phyloP scores from a whole-genome alignment of 2,888 invertebrate genomes.

The Toxonevra muliebris region DNA sequence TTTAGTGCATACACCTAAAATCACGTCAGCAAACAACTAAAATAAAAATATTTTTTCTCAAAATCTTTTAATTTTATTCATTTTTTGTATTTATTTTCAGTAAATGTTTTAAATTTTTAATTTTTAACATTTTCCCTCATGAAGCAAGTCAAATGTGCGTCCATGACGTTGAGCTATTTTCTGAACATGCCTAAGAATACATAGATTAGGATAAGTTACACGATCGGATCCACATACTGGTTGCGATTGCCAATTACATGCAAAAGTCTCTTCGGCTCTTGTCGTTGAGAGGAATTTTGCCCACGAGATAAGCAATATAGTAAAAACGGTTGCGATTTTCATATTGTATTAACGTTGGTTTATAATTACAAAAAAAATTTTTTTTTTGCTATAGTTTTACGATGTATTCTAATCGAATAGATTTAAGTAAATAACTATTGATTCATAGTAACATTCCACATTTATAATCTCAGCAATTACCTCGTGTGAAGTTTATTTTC shows the following conservation, averaged over 20 bases:
- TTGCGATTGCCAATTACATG: constrained; percentile 54
- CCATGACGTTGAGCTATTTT: constrained; percentile 46
- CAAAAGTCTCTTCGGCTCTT: constrained; percentile 40
- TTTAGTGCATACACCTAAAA: too few relatives aligned
- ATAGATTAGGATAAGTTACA: constrained; percentile 53
- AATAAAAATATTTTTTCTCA: too few relatives aligned
- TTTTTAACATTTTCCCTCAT: constrained; percentile 48
- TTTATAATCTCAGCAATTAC: too few relatives aligned
- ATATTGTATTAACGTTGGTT: constrained; percentile 30
- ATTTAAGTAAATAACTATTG: too few relatives aligned
- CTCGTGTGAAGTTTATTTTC: too few relatives aligned
- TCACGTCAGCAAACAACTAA: too few relatives aligned
- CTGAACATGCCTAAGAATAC: constrained; percentile 50
- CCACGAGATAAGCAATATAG: constrained; percentile 41
- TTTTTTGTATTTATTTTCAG: too few relatives aligned
- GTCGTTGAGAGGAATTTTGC: constrained; percentile 32
- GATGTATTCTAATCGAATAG: too few relatives aligned
- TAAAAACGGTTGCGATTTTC: constrained; percentile 44
- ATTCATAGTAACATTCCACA: too few relatives aligned
- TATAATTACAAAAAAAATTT: neutral
- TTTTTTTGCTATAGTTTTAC: too few relatives aligned
- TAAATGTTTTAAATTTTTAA: too few relatives aligned
- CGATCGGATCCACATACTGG: constrained; percentile 55
- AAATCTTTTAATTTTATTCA: too few relatives aligned
- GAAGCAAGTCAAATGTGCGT: constrained; percentile 47